Base-by-base conservation (phyloP, 1,140 invertebrate species). In the Battus philenor region DNA sequence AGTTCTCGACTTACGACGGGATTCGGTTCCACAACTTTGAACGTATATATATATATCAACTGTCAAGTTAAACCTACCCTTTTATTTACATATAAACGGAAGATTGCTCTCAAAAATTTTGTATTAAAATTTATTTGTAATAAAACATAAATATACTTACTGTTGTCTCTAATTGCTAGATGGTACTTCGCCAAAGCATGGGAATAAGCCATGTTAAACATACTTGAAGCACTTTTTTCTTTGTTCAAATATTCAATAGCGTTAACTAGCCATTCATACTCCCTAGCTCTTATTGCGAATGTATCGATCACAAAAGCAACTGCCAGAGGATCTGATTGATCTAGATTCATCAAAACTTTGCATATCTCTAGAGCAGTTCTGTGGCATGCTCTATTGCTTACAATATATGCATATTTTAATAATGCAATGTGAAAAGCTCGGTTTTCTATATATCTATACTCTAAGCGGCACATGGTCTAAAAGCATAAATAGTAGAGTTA, bases 131-230 rank as follows among this genome's bases (percentile, higher is more conserved):
- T n/a, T n/a, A n/a, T n/a, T n/a, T n/a, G n/a, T n/a, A 51, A 54
- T 44, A 20, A 33, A 18, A 29, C 11, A 17, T 8, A 5, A 22
- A 33, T 32, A 7, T 1, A 32, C n/a, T 1, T 10, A 20, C 18
- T 20, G 18, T 27, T 27, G 2, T 59, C 62, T 43, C 70, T 73
- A 22, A 68, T 67, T 50, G 66, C 91, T 86, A 86, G 91, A 93
- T 72, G 93, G 86, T 18, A 95, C 2, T 59, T 50, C 0, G 70
- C 94, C 31, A 97, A 69, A 0, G 96, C 92, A 36, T 93, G 83
- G 1, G 95, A 97, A 67, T 92, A 97, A 0, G 93, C 91, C 88
- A 97, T 94, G 68, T 97, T 98, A 34, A 95, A 96, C 22, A 98
- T 78, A 67, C 95, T 93, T 11, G 88, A 89, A 2, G 96, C 83